phyloP scores from a whole-genome alignment of 2,888 invertebrate genomes.

The Eumerus sabulonum region DNA sequence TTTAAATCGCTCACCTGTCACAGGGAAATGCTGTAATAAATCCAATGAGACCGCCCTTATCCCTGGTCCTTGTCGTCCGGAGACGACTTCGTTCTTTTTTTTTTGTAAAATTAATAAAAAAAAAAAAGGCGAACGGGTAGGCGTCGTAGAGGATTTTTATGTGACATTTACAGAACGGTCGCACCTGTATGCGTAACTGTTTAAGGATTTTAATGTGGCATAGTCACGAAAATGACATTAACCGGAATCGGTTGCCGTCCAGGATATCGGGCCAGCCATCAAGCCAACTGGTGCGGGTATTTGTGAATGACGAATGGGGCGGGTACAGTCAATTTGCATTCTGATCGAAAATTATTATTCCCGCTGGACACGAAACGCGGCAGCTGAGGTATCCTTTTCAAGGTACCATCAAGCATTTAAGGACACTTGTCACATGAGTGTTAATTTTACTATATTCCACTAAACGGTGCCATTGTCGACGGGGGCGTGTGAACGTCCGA shows the following conservation, averaged over 20 bases:
- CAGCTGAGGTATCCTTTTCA: conserved; percentile 26
- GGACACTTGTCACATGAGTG: conserved; percentile 46
- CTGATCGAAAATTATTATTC: conserved; percentile 60
- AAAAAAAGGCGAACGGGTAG: too few relatives aligned
- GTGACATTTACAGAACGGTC: conserved; percentile 37
- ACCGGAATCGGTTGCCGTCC: background rate
- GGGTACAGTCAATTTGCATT: conserved; percentile 59
- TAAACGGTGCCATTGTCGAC: conserved; percentile 45
- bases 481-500: conserved; percentile 41
- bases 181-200: conserved; percentile 59
- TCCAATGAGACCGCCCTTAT: background rate
- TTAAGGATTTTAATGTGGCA: conserved; percentile 60
- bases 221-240: conserved; percentile 52
- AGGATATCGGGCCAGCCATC: background rate
- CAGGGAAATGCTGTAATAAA: background rate
- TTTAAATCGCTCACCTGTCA: background rate
- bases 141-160: conserved; percentile 44
- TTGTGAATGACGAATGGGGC: conserved; percentile 22
- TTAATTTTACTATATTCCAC: conserved; percentile 61
- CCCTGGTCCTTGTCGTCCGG: too few relatives aligned
- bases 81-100: conserved; percentile 22
- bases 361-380: conserved; percentile 45
- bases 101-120: conserved; percentile 29
- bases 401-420: conserved; percentile 36
- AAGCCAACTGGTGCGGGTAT: background rate